Evolutionary conservation across 2,113 vertebrate genomes (phyloP), one percentile per base, ranked within the genome.

Genomic region (Notarius lentiginosus): DNA sequence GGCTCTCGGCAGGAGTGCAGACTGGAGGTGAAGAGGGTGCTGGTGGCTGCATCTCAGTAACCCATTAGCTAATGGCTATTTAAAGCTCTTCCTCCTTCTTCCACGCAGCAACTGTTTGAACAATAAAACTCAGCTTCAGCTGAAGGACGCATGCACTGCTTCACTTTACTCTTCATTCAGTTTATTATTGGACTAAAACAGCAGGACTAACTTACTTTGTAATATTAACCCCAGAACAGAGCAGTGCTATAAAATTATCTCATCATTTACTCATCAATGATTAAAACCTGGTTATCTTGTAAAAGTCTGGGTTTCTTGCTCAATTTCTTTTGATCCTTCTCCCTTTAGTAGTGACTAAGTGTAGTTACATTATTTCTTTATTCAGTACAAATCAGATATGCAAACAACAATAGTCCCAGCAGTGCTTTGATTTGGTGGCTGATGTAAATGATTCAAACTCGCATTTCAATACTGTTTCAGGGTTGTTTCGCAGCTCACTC

Each of bases 11-110:
- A 83, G 70, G 84, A 83, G 90, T 89, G 84, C 86, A 49, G 72
- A 87, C 82, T 83, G 47, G 79, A 82, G 88, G 92, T 95, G 94
- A 95, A 93, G 95, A 95, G 92, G 92, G 92, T 92, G 93, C 83
- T 34, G 88, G 80, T 60, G 91, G 93, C 91, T 93, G 91, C 92
- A 93, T 86, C 94, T 95, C 93, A 91, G 93, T 94, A 95, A 95
- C 94, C 95, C 96, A 95, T 96, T 95, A 96, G 96, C 94, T 96
- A 95, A 96, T 96, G 94, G 95, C 92, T 90, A 91, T 90, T 89
- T 94, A 91, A 94, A 88, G 90, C 92, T 90, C 86, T 82, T 80
- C 92, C 92, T 94, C 91, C 79, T 86, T 65, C 80, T 41, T 88
- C 58, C 10, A 27, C 51, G 63, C 22, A 79, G 55, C 84, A 87